Evolutionary conservation across 2,113 vertebrate genomes (phyloP), one percentile per base, ranked within the genome.

Genomic region (Microcebus ravelobensis): DNA sequence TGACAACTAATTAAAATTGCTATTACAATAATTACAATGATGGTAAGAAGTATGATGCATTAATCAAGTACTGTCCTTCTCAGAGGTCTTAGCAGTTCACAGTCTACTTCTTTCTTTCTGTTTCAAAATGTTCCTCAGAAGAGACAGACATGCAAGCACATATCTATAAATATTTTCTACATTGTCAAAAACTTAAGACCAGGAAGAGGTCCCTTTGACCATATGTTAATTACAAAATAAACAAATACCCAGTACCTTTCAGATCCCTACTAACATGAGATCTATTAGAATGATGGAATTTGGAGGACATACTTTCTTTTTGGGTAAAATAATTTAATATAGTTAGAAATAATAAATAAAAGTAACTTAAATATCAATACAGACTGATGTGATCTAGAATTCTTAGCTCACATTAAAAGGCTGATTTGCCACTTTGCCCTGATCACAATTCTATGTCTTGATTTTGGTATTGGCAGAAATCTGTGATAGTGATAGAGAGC

Each of bases 1-100:
- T 88, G 93, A 82, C 79, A 82, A 79, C 80, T 68, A 95, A 95
- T 96, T 94, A 96, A 94, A 92, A 74, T 79, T 42, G n/a, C n/a
- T 89, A 61, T 63, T 84, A 74, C 8, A 55, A 42, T 70, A 91
- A 95, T 90, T 87, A 91, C 0, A 74, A 27, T 86, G 80, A 77
- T 31, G 34, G 36, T 79, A 59, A 83, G 84, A 82, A 95, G 34
- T 39, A 79, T 2, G 52, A 77, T 71, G 17, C 50, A 23, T 87
- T 84, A 39, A 67, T 6, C 67, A 36, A 61, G 45, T n/a, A 6
- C 50, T 20, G 31, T 85, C 52, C 39, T 87, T 42, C 39, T 50
- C 39, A 8, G 68, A 79, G 61, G 5, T 70, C 61, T n/a, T 15
- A 91, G 68, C 80, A 31, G 11, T 36, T 92, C 63, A 48, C 12